Conservation (phyloP, 2,888 invertebrate genomes). For the Tetrapedia diversipes region DNA sequence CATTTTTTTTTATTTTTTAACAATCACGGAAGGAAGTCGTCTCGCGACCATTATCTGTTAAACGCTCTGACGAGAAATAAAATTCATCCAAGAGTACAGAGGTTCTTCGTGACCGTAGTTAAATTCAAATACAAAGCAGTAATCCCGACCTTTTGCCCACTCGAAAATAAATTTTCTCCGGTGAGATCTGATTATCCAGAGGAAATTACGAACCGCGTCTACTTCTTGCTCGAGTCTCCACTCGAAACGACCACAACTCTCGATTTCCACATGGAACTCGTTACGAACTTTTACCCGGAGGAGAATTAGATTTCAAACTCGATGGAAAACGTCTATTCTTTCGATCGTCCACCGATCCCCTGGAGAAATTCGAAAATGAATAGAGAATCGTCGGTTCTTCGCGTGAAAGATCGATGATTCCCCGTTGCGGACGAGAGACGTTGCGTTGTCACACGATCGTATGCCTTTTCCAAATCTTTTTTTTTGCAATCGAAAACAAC, state of each 20-base stretch:
- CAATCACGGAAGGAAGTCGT: slow-evolving; percentile 11
- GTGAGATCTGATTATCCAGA: neutral
- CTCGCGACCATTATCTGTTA: neutral
- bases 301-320: neutral
- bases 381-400: neutral
- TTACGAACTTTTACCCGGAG: slow-evolving; percentile 5
- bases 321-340: neutral
- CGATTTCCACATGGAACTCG: slow-evolving; percentile 8
- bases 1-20: neutral
- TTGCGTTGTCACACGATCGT: too few relatives aligned
- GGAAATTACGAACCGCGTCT: neutral
- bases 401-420: neutral
- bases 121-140: too few relatives aligned
- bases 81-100: neutral
- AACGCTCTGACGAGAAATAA: neutral
- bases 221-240: too few relatives aligned
- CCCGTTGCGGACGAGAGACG: too few relatives aligned
- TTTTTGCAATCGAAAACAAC: too few relatives aligned
- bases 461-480: too few relatives aligned
- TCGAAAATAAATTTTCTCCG: neutral
- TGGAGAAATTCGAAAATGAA: neutral
- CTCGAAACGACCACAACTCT: neutral
- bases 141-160: too few relatives aligned
- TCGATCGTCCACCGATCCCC: neutral
- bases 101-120: neutral